Evolutionary conservation across 2,797 vertebrate species (phyloP).

Genomic region (Manis javanica): DNA sequence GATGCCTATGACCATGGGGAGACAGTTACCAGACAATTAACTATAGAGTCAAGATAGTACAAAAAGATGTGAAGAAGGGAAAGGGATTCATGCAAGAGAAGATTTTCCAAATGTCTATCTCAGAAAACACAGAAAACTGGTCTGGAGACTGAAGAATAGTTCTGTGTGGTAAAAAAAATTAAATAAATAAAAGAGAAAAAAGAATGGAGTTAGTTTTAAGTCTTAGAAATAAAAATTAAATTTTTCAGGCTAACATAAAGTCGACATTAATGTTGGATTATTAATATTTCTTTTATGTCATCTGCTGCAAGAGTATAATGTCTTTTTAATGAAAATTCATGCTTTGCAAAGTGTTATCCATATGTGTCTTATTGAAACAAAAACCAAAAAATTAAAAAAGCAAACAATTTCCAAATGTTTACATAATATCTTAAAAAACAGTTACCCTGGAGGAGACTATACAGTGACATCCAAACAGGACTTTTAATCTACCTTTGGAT

Average conservation of each 20-base stretch:
- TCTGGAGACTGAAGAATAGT: background rate
- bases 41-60: background rate
- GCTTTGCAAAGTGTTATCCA: background rate
- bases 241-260: background rate
- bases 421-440: background rate
- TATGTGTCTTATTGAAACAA: conserved; percentile 1
- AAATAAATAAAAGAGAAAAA: background rate
- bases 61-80: background rate
- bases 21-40: background rate
- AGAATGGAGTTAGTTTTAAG: background rate
- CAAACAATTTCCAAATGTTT: conserved; percentile 38
- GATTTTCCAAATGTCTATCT: background rate
- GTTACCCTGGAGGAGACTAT: background rate
- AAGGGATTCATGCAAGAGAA: background rate
- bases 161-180: background rate
- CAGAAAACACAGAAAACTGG: background rate
- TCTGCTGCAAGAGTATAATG: background rate
- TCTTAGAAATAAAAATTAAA: conserved; percentile 45
- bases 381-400: background rate
- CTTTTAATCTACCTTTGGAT: conserved; percentile 36
- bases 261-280: background rate
- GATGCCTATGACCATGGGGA: background rate
- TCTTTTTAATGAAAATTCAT: conserved; percentile 37
- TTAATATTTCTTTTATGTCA: conserved; percentile 6
- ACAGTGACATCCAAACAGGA: background rate